Evolutionary conservation across 2,888 invertebrate genomes (phyloP).

Genomic region (Onthophagus sagittarius): DNA sequence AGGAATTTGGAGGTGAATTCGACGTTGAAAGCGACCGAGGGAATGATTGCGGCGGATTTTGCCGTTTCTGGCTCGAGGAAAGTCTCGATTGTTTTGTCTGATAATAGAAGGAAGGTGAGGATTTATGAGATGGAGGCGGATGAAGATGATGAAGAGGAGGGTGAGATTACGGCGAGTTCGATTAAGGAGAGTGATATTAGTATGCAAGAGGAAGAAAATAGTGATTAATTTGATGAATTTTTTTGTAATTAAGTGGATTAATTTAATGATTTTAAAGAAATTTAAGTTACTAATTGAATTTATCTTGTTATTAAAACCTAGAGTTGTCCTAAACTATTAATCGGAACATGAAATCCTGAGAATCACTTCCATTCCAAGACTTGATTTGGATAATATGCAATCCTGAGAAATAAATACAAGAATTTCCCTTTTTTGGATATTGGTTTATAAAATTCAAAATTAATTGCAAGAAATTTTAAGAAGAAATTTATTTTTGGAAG

Average conservation of each 20-base stretch:
- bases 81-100: constrained; percentile 81
- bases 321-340: too few relatives aligned
- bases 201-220: constrained; percentile 26
- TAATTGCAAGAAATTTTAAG: too few relatives aligned
- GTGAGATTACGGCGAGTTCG: constrained; percentile 44
- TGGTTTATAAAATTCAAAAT: too few relatives aligned
- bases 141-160: constrained; percentile 84
- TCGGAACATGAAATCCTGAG: too few relatives aligned
- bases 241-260: not conserved
- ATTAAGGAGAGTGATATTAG: constrained; percentile 34
- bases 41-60: constrained; percentile 63
- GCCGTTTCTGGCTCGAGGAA: constrained; percentile 82
- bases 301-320: too few relatives aligned
- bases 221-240: constrained; percentile 8
- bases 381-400: too few relatives aligned
- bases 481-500: too few relatives aligned
- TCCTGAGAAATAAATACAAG: too few relatives aligned
- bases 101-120: constrained; percentile 71
- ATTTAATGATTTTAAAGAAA: too few relatives aligned
- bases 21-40: constrained; percentile 60
- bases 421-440: too few relatives aligned
- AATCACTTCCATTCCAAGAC: too few relatives aligned
- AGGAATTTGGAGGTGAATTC: constrained; percentile 53
- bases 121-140: constrained; percentile 92
- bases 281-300: too few relatives aligned